phyloP scores from a whole-genome alignment of 2,797 vertebrate genomes.

The Hemibagrus guttatus region DNA sequence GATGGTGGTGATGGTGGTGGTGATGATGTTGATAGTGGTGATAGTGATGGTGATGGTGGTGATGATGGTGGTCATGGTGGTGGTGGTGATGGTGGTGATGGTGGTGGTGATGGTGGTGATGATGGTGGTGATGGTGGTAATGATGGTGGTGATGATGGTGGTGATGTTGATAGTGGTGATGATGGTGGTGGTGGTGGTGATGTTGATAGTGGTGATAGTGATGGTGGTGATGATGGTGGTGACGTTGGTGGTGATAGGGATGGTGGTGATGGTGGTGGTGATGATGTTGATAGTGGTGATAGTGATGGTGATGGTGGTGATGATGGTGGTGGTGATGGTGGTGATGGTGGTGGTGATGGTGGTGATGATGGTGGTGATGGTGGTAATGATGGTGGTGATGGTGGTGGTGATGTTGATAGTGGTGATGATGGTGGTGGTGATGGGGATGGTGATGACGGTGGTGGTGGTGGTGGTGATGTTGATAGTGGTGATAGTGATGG shows the following conservation, averaged over 20 bases:
- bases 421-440: not conserved
- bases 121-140: not conserved
- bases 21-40: not conserved
- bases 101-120: not conserved
- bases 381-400: not conserved
- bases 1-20: not conserved
- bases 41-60: not conserved
- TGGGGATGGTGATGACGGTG: not conserved
- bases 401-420: not conserved
- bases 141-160: not conserved
- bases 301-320: not conserved
- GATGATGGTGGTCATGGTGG: not conserved
- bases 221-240: not conserved
- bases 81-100: not conserved
- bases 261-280: not conserved
- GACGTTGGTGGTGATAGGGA: not conserved
- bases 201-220: not conserved
- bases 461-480: not conserved
- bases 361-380: not conserved
- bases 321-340: not conserved
- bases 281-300: not conserved
- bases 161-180: not conserved
- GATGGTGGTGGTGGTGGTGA: not conserved
- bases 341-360: not conserved
- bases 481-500: not conserved